Base-by-base conservation (phyloP, 1,140 invertebrate genomes). In the Drosophila arizonae region DNA sequence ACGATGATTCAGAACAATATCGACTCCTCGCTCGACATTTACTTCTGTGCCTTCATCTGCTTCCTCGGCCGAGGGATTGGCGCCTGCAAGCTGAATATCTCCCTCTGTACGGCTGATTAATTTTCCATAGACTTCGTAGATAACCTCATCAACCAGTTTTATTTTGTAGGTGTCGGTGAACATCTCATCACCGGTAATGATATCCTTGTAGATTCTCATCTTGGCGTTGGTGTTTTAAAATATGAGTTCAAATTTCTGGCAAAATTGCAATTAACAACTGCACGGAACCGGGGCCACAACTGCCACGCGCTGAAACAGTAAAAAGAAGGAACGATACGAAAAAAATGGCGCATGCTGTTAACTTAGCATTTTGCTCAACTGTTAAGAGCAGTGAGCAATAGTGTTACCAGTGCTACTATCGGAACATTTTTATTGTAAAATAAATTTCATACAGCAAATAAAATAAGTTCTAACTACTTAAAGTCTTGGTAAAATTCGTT, bases 111-210 rank as follows among this genome's bases (percentile, higher is more conserved):
- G 94, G 45, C 93, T 93, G 33, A 98, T 93, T 46, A 97, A 92
- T 95, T 95, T 97, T 81, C 97, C 98, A 91, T 97, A 96, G 33
- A 99, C 98, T 95, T 99, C 98, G 87, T 98, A 99, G 43, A 99
- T 91, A 28, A 98, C 97, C 92, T 98, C 96, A 91, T 99, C 97
- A 11, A 99, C 94, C 54, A 99, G 92, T 92, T 98, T 98, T 68
- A 98, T 95, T 93, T 96, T 98, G 92, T 97, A 98, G n/a, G 97
- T 96, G 93, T 99, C 98, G 41, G 98, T 98, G 93, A 98, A 98
- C 96, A 99, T 97, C 93, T 99, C 98, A 92, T 99, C 98, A 82
- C 97, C 97, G 97, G 93, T 91, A 92, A 98, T 96, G 93, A 97
- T 94, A 94, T 98, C 97, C 93, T 98, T 98, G 94, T 95, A 98